A percentile compares a stretch with the other conserved stretches of the same genome.
Evolutionary conservation across 2,113 vertebrate genomes (phyloP).

Genomic region (Gallinago undulata): DNA sequence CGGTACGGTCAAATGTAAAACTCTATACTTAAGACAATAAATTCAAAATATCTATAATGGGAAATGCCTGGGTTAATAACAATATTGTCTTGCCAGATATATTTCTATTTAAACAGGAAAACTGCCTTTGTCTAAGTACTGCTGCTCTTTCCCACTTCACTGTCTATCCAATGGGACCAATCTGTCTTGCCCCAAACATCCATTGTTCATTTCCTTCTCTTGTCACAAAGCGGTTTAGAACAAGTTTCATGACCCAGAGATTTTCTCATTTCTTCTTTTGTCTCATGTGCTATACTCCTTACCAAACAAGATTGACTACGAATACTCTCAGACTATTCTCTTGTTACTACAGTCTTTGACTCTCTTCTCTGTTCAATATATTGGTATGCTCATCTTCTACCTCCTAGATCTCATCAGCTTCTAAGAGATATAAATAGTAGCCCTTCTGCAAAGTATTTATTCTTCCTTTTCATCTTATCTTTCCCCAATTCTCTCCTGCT

Average conservation of each 20-base stretch:
- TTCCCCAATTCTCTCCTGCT: background rate
- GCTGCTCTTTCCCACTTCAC: background rate
- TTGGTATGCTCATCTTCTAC: background rate
- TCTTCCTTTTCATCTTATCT: background rate
- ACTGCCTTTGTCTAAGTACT: background rate
- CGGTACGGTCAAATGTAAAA: background rate
- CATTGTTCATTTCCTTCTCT: background rate
- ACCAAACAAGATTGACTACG: background rate
- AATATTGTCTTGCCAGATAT: background rate
- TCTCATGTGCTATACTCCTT: background rate
- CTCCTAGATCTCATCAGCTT: background rate
- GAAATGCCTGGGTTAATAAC: background rate
- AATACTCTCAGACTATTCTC: background rate
- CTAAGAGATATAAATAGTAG: background rate
- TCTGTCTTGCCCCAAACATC: fast-evolving
- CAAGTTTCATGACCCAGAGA: background rate
- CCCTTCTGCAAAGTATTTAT: background rate
- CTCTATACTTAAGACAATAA: background rate
- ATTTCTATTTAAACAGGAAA: background rate
- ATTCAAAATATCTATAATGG: background rate
- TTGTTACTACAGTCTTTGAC: background rate
- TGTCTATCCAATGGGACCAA: background rate
- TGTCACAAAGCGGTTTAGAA: background rate
- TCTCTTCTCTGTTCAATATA: background rate
- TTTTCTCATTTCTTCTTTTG: background rate